A percentile compares a stretch with the other conserved stretches of the same genome.
phyloP scores from a whole-genome alignment of 1,140 invertebrate species.

The Euglossa dilemma region DNA sequence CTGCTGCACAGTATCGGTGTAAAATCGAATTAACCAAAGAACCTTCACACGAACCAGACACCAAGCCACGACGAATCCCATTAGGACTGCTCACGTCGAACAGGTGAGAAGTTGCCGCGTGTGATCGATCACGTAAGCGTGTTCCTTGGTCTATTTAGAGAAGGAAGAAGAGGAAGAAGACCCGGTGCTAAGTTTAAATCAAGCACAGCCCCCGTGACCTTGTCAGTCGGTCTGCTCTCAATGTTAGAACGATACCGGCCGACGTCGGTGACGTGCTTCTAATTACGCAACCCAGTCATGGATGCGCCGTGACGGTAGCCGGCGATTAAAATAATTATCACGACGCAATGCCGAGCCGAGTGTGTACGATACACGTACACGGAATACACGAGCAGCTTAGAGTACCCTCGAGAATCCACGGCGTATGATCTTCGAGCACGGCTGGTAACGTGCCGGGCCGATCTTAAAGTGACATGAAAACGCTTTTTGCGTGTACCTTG shows the following conservation, averaged over 20 bases:
- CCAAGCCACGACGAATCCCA: too few relatives aligned
- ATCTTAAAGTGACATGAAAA: slow-evolving; percentile 22
- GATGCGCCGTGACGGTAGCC: background rate
- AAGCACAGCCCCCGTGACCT: slow-evolving; percentile 6
- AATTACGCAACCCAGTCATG: background rate
- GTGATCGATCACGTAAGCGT: background rate
- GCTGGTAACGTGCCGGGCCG: background rate
- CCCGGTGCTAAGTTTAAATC: slow-evolving; percentile 1
- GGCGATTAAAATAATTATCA: slow-evolving; percentile 19
- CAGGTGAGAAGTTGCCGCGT: background rate
- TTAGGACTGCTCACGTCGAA: too few relatives aligned
- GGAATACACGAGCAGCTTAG: background rate
- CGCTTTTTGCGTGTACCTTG: slow-evolving; percentile 36
- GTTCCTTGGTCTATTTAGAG: slow-evolving; percentile 7
- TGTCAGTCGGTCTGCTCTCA: background rate
- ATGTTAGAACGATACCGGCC: background rate
- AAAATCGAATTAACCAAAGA: too few relatives aligned
- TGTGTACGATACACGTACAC: background rate
- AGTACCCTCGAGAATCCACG: background rate
- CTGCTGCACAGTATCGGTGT: too few relatives aligned
- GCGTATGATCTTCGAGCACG: background rate
- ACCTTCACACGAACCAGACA: too few relatives aligned
- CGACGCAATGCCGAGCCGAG: background rate
- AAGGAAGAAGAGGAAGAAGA: slow-evolving; percentile 11
- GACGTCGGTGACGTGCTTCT: too few relatives aligned